Conservation (phyloP, 2,113 vertebrate species). For the Phaetusa simplex region DNA sequence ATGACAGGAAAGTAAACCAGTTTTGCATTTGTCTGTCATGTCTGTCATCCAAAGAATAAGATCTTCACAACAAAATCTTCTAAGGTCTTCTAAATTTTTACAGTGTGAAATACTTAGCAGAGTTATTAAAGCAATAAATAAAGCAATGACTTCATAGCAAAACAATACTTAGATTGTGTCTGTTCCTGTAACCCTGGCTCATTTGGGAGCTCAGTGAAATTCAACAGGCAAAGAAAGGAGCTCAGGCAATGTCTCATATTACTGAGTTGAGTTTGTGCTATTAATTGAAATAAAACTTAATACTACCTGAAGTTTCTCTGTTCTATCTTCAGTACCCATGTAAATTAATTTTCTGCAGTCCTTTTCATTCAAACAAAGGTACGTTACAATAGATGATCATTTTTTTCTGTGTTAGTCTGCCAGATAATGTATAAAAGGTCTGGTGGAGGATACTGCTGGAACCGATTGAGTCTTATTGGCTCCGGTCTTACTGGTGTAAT, state of each 20-base stretch:
- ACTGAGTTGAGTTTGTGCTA: not conserved
- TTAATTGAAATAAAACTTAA: not conserved
- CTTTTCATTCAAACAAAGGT: not conserved
- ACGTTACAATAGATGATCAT: not conserved
- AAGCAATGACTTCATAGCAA: not conserved
- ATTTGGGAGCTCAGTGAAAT: not conserved
- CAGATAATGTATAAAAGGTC: not conserved
- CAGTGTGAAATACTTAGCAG: not conserved
- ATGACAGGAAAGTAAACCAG: not conserved
- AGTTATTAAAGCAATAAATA: not conserved
- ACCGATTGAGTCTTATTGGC: not conserved
- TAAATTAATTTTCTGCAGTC: not conserved
- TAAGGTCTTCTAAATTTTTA: not conserved
- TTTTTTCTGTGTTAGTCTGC: not conserved
- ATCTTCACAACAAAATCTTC: not conserved
- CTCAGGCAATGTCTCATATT: not conserved
- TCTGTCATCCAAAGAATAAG: not conserved
- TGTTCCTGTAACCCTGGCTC: not conserved
- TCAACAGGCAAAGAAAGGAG: not conserved
- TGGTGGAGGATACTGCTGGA: not conserved
- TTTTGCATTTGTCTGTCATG: not conserved
- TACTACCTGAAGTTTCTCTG: not conserved
- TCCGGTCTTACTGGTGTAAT: not conserved
- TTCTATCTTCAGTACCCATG: not conserved
- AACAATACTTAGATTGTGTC: not conserved